Conservation (phyloP, 2,797 vertebrate species). For the Poecilia gillii region DNA sequence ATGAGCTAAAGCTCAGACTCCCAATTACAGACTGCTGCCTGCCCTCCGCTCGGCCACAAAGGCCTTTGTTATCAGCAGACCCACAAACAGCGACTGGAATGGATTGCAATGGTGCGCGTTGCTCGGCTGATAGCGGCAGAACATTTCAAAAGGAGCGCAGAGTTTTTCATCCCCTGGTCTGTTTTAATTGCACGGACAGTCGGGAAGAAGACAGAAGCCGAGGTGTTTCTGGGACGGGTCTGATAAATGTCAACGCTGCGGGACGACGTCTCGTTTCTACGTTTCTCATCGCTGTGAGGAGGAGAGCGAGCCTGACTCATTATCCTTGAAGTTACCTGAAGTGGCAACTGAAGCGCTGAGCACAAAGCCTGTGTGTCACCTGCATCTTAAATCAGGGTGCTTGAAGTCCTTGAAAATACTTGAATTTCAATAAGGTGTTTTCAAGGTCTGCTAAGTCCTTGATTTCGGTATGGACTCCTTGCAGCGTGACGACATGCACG, state of each 20-base stretch:
- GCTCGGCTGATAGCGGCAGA: slow-evolving; percentile 70
- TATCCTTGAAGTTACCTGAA: slow-evolving; percentile 67
- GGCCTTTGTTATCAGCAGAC: slow-evolving; percentile 78
- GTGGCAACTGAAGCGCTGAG: slow-evolving; percentile 45
- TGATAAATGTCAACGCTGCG: slow-evolving; percentile 78
- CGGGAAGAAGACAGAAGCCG: slow-evolving; percentile 47
- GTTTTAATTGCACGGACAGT: slow-evolving; percentile 78
- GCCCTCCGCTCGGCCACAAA: slow-evolving; percentile 73
- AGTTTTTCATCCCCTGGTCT: slow-evolving; percentile 75
- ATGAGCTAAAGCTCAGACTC: slow-evolving; percentile 69
- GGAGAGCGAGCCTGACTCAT: slow-evolving; percentile 56
- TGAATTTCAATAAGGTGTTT: no score
- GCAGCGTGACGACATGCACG: no score
- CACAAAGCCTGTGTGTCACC: slow-evolving; percentile 22
- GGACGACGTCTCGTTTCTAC: slow-evolving; percentile 69
- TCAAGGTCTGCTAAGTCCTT: no score
- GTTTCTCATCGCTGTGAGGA: slow-evolving; percentile 55
- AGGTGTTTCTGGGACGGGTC: slow-evolving; percentile 67
- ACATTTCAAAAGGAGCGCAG: slow-evolving; percentile 67
- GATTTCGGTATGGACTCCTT: no score
- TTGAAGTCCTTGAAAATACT: no score
- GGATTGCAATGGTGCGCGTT: slow-evolving; percentile 70
- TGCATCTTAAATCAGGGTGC: slow-evolving; percentile 25
- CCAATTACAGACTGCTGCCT: slow-evolving; percentile 75
- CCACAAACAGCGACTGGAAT: slow-evolving; percentile 74